Conservation (phyloP, 2,888 invertebrate genomes). For the Sesamia inferens region DNA sequence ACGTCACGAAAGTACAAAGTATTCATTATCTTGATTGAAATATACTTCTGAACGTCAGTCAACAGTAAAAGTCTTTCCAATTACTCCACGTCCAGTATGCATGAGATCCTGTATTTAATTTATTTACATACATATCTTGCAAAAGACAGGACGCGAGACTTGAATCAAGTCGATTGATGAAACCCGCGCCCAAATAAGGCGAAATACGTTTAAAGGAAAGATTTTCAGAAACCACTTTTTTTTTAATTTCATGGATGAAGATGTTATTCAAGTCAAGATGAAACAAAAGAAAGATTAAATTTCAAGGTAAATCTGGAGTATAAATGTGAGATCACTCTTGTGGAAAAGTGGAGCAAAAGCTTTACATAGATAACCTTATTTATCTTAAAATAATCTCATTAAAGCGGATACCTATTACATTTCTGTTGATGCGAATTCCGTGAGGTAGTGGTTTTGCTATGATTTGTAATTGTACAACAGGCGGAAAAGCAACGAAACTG, state of each 20-base stretch:
- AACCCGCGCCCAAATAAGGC: constrained; percentile 17
- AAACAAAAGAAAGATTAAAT: constrained; percentile 18
- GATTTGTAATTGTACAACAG: too few relatives aligned
- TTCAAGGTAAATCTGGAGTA: background rate
- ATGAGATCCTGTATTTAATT: constrained; percentile 26
- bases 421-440: too few relatives aligned
- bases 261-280: background rate
- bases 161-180: constrained; percentile 29
- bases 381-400: background rate
- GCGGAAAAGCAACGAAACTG: too few relatives aligned
- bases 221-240: constrained; percentile 4
- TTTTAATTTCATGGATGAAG: background rate
- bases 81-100: background rate
- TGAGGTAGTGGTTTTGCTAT: too few relatives aligned
- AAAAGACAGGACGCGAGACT: constrained; percentile 13
- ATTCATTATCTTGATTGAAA: background rate
- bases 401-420: too few relatives aligned
- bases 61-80: background rate
- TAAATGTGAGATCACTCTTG: background rate
- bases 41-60: background rate
- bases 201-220: constrained; percentile 16
- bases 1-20: background rate
- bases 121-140: constrained; percentile 18
- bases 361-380: background rate
- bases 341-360: background rate